phyloP scores from a whole-genome alignment of 2,888 invertebrate genomes.

The Poecilus cupreus region DNA sequence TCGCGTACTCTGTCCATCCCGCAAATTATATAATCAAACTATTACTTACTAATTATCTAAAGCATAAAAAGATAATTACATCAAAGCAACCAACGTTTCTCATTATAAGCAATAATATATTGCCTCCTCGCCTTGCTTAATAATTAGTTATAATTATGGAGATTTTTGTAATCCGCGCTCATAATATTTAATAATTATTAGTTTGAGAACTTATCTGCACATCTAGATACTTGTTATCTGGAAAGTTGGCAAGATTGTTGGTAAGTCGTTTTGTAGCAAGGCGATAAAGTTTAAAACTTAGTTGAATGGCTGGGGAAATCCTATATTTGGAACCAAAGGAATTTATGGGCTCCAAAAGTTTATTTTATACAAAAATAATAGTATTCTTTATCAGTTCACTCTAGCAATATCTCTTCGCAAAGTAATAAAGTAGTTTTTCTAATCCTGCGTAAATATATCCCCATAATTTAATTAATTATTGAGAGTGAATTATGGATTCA shows the following conservation, averaged over 20 bases:
- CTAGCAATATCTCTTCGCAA: too few relatives aligned
- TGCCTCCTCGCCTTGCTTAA: background rate
- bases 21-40: conserved; percentile 36
- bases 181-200: background rate
- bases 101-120: conserved; percentile 24
- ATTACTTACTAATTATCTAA: conserved; percentile 39
- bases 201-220: conserved; percentile 8
- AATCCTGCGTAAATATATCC: too few relatives aligned
- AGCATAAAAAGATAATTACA: conserved; percentile 40
- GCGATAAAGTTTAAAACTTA: background rate
- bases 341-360: background rate
- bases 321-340: background rate
- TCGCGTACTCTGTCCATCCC: background rate
- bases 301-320: background rate
- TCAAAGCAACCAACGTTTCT: background rate
- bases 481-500: too few relatives aligned
- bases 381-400: too few relatives aligned
- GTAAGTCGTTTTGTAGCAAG: background rate
- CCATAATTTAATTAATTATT: too few relatives aligned
- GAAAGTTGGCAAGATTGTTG: conserved; percentile 14
- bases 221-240: conserved; percentile 35
- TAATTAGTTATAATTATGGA: conserved; percentile 33
- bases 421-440: too few relatives aligned
- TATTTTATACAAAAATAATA: background rate
- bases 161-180: background rate